phyloP scores from a whole-genome alignment of 2,797 vertebrate genomes.

The Micropoecilia bifurca region DNA sequence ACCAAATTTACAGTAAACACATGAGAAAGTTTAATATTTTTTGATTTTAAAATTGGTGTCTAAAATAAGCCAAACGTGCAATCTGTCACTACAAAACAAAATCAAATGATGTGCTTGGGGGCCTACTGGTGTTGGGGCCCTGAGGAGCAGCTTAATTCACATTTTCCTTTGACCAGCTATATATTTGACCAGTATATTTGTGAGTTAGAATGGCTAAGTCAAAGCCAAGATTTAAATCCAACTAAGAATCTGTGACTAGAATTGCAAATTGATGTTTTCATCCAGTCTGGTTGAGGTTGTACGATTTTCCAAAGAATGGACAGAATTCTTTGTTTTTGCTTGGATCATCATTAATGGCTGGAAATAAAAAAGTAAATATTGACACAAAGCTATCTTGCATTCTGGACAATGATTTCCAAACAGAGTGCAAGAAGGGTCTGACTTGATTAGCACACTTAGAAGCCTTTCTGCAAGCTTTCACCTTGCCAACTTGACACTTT shows the following conservation, averaged over 20 bases:
- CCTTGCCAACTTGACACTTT: slow-evolving; percentile 28
- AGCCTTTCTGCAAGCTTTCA: slow-evolving; percentile 7
- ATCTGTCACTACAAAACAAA: too few relatives aligned
- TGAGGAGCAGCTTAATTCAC: too few relatives aligned
- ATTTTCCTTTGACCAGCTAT: too few relatives aligned
- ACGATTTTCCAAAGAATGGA: background rate
- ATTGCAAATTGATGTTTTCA: background rate
- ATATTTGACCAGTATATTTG: too few relatives aligned
- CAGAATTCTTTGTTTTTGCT: background rate
- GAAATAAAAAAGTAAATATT: background rate
- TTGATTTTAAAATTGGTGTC: too few relatives aligned
- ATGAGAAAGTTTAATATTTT: too few relatives aligned
- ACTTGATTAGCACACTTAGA: background rate
- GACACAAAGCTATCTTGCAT: background rate
- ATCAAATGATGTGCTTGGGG: too few relatives aligned
- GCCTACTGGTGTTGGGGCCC: too few relatives aligned
- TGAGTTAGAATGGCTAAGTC: background rate
- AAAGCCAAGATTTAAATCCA: background rate
- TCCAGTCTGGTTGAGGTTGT: background rate
- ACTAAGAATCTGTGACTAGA: background rate
- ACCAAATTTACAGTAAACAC: too few relatives aligned
- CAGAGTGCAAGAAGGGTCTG: background rate
- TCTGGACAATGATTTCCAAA: background rate
- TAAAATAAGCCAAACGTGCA: too few relatives aligned
- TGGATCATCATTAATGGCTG: background rate